Base-by-base conservation (phyloP, 2,888 invertebrate genomes). In the Hylaea fasciaria region DNA sequence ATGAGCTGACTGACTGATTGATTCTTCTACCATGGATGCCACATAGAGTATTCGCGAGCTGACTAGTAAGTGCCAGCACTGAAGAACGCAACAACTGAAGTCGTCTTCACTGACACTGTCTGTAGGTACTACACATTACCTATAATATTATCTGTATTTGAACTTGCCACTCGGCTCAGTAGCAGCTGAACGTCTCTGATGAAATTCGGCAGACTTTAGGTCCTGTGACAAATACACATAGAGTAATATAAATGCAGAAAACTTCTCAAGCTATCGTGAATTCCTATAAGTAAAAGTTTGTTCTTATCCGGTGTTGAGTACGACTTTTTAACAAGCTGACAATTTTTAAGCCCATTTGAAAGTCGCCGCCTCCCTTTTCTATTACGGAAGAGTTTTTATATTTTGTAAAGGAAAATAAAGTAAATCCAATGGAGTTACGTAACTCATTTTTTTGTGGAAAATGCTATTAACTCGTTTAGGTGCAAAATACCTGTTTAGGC, bases 251-350 rank as follows among this genome's bases (percentile, higher is more conserved):
- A 9, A 32, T 32, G 32, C 5, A 9, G 32, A 32, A 32, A 22
- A 32, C 9, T 1, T 47, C 13, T 35, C 13, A 47, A 2, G 43
- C 22, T 45, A 12, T 44, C 12, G 37, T 14, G 39, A 46, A 46
- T 39, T 54, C 44, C 43, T 46, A 54, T 11, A 35, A 14, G n/a
- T 8, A 48, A 57, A 62, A 64, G 39, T 60, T 55, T 57, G 16
- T 58, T 59, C 54, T 62, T 50, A 57, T 55, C 44, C 45, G 44
- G 45, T 44, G 45, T 53, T 56, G 40, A 16, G 55, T 29, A 28
- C 22, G 45, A 60, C 57, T 62, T 64, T 66, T 60, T 62, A 66
- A 66, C 64, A 64, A 66, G 58, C 49, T 56, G 56, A 53, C 56
- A 64, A 56, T 58, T 63, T 59, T 56, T 64, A 57, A 66, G 58